Percentiles rank a stretch among this genome's conserved stretches.
phyloP scores from a whole-genome alignment of 2,113 vertebrate genomes.

The Phrynosoma blainvillii region DNA sequence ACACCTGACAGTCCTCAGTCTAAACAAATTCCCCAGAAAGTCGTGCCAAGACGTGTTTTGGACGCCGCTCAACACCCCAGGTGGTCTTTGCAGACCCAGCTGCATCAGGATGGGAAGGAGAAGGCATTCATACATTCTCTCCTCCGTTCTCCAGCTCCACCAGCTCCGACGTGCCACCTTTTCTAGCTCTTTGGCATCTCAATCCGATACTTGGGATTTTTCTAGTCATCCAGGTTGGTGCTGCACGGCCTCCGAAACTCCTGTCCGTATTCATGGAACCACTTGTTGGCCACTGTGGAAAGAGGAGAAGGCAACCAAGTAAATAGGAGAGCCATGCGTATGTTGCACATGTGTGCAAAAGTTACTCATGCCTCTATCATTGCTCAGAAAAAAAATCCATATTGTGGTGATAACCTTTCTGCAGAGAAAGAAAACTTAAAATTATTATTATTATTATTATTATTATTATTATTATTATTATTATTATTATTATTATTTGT shows the following conservation, averaged over 20 bases:
- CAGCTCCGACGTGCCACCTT: neutral
- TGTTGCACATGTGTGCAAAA: too few relatives aligned
- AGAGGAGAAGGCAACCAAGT: rapidly evolving
- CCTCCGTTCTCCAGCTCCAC: neutral
- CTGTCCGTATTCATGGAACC: slow-evolving; percentile 93
- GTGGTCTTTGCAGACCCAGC: slow-evolving; percentile 38
- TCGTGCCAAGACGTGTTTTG: neutral
- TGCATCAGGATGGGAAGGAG: slow-evolving; percentile 18
- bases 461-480: too few relatives aligned
- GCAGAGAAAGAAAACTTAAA: too few relatives aligned
- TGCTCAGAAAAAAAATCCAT: too few relatives aligned
- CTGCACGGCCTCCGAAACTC: slow-evolving; percentile 88
- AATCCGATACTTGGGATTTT: slow-evolving; percentile 5
- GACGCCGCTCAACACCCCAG: neutral
- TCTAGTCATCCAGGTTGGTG: slow-evolving; percentile 79
- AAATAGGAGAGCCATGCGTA: rapidly evolving
- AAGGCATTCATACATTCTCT: neutral
- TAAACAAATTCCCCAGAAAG: neutral
- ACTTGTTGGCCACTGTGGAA: slow-evolving; percentile 92
- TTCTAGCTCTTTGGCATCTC: slow-evolving; percentile 41
- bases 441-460: too few relatives aligned
- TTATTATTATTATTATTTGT: too few relatives aligned
- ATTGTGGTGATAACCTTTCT: too few relatives aligned
- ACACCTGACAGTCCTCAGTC: neutral
- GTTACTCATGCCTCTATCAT: too few relatives aligned